Percentiles rank a stretch among this genome's conserved stretches.
Conservation (phyloP, 2,113 vertebrate genomes). For the Cromileptes altivelis region DNA sequence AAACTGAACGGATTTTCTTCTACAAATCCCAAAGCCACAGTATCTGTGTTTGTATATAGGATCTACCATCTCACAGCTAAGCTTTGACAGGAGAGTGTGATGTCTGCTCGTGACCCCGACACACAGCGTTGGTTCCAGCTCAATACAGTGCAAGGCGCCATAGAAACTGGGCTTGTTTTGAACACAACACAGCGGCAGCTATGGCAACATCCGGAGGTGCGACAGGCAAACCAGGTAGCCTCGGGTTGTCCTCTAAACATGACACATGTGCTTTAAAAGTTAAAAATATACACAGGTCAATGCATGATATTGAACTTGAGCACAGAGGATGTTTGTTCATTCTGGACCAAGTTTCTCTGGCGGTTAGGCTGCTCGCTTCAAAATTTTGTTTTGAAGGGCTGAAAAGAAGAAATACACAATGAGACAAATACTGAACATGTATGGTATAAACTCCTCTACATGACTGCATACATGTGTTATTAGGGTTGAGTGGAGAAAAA, state of each 20-base stretch:
- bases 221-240: slow-evolving; percentile 73
- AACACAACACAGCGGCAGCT: slow-evolving; percentile 75
- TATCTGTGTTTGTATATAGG: slow-evolving; percentile 62
- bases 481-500: slow-evolving; percentile 15
- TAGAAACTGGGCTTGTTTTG: slow-evolving; percentile 80
- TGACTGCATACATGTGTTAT: slow-evolving; percentile 58
- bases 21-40: background rate
- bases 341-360: slow-evolving; percentile 34
- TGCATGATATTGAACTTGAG: slow-evolving; percentile 50
- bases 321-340: slow-evolving; percentile 67
- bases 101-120: slow-evolving; percentile 70
- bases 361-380: slow-evolving; percentile 59
- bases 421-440: slow-evolving; percentile 61
- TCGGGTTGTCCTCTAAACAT: slow-evolving; percentile 63
- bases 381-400: slow-evolving; percentile 66
- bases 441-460: slow-evolving; percentile 39
- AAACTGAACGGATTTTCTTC: background rate
- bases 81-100: slow-evolving; percentile 70
- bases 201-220: slow-evolving; percentile 76
- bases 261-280: slow-evolving; percentile 70
- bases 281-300: slow-evolving; percentile 66
- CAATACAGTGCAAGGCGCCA: slow-evolving; percentile 39
- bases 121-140: slow-evolving; percentile 5
- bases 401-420: slow-evolving; percentile 68
- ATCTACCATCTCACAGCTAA: slow-evolving; percentile 55